Conservation (phyloP, 1,140 invertebrate species). For the Eurosta solidaginis region DNA sequence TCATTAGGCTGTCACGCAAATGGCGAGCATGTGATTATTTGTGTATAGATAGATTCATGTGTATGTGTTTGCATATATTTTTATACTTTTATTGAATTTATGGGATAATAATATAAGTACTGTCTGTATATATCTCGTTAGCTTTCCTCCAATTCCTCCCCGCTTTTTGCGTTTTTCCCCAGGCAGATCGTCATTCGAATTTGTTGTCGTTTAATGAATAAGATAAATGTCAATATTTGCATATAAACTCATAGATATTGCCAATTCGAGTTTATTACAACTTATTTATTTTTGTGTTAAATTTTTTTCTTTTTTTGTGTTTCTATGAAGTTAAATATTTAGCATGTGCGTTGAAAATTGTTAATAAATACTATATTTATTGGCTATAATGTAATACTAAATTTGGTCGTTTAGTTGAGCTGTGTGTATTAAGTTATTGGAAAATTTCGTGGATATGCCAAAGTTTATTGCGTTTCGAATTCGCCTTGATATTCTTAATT, state of each 20-base stretch:
- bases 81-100: neutral
- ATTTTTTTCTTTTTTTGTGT: neutral
- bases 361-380: neutral
- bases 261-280: slow-evolving; percentile 16
- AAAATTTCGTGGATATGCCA: no score
- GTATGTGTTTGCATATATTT: neutral
- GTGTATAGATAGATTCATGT: neutral
- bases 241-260: slow-evolving; percentile 52
- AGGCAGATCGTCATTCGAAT: neutral
- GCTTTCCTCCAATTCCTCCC: neutral
- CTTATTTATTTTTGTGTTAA: neutral
- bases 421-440: no score
- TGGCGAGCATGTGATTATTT: neutral
- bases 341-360: neutral
- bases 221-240: slow-evolving; percentile 59
- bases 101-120: slow-evolving; percentile 14
- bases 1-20: neutral
- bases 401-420: neutral
- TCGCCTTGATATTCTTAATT: no score
- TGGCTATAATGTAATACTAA: slow-evolving; percentile 2
- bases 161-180: neutral
- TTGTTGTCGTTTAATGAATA: slow-evolving; percentile 31
- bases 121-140: neutral
- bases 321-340: neutral
- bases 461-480: no score